Percentiles rank a stretch among this genome's conserved stretches.
phyloP scores from a whole-genome alignment of 1,140 invertebrate species.

The Drosophila santomea region DNA sequence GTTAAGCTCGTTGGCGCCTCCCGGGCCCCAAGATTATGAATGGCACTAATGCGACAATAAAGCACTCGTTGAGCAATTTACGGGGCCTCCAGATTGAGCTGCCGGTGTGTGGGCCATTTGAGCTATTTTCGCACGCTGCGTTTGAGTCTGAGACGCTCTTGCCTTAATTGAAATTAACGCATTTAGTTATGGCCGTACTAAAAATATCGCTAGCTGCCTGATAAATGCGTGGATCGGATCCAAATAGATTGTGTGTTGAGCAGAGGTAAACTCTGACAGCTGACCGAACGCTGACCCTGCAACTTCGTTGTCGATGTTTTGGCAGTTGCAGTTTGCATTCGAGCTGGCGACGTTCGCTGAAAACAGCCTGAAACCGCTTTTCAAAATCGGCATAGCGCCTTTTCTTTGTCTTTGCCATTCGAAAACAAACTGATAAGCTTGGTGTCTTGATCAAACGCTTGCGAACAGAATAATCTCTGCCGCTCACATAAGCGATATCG shows the following conservation, averaged over 20 bases:
- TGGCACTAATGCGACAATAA: slow-evolving; percentile 74
- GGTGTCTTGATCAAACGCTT: slow-evolving; percentile 7
- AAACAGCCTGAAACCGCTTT: slow-evolving; percentile 32
- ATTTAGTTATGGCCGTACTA: slow-evolving; percentile 63
- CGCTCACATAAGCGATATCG: slow-evolving; percentile 15
- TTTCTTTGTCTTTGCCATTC: slow-evolving; percentile 16
- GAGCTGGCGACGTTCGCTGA: slow-evolving; percentile 17
- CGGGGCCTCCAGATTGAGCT: slow-evolving; percentile 52
- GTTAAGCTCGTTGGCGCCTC: slow-evolving; percentile 74
- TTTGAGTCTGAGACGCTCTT: slow-evolving; percentile 24
- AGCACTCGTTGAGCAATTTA: slow-evolving; percentile 71
- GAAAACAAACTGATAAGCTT: slow-evolving; percentile 29
- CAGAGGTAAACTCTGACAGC: slow-evolving; percentile 1
- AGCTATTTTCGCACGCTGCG: slow-evolving; percentile 72
- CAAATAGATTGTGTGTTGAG: neutral
- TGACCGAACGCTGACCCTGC: slow-evolving; percentile 5
- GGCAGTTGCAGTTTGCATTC: slow-evolving; percentile 60
- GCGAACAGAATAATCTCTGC: slow-evolving; percentile 10
- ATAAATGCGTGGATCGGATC: slow-evolving; percentile 40
- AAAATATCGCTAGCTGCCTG: slow-evolving; percentile 50
- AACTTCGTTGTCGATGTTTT: neutral
- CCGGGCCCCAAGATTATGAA: slow-evolving; percentile 56
- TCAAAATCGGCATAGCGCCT: neutral
- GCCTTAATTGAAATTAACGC: slow-evolving; percentile 77
- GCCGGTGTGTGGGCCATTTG: slow-evolving; percentile 39